Conservation (phyloP, 30 jellyfish, hydroid and myxozoan genomes). For the Hydractinia symbiolongicarpus region DNA sequence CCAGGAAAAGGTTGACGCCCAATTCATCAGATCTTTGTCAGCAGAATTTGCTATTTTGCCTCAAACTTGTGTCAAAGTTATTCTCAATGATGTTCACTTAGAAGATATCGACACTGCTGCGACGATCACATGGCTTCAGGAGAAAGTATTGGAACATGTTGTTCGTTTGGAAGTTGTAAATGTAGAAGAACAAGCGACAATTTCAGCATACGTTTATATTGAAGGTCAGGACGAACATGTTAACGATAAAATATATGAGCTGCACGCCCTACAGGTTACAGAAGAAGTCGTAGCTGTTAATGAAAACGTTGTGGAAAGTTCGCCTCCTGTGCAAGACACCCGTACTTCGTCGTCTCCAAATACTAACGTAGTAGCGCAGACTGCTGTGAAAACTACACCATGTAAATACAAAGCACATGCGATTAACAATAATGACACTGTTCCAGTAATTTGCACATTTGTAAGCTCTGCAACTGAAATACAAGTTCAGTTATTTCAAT, state of each 20-base stretch:
- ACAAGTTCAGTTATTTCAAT: conserved; percentile 38
- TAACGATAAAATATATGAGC: conserved; percentile 47
- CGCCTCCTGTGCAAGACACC: background rate
- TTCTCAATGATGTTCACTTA: conserved; percentile 46
- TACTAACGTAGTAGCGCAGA: background rate
- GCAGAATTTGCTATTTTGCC: conserved; percentile 30
- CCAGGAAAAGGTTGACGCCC: conserved; percentile 10
- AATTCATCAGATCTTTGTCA: conserved; percentile 25
- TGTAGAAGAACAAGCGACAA: background rate
- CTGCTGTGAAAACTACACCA: background rate
- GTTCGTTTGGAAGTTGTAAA: conserved; percentile 27
- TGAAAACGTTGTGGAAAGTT: background rate
- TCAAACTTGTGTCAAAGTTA: conserved; percentile 8
- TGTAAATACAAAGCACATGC: background rate
- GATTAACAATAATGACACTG: background rate
- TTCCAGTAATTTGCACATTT: conserved; percentile 12
- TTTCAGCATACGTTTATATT: conserved; percentile 32
- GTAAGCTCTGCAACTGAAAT: conserved; percentile 25
- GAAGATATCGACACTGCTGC: conserved; percentile 43
- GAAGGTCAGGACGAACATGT: conserved; percentile 28
- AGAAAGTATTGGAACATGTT: conserved; percentile 39
- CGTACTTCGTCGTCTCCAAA: background rate
- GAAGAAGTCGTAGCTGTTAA: background rate
- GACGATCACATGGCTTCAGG: conserved; percentile 42
- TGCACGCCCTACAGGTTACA: conserved; percentile 23